Evolutionary conservation across 1,140 invertebrate species (phyloP), one percentile per base, ranked within the genome.

Genomic region (Pachypeltis micranthus): DNA sequence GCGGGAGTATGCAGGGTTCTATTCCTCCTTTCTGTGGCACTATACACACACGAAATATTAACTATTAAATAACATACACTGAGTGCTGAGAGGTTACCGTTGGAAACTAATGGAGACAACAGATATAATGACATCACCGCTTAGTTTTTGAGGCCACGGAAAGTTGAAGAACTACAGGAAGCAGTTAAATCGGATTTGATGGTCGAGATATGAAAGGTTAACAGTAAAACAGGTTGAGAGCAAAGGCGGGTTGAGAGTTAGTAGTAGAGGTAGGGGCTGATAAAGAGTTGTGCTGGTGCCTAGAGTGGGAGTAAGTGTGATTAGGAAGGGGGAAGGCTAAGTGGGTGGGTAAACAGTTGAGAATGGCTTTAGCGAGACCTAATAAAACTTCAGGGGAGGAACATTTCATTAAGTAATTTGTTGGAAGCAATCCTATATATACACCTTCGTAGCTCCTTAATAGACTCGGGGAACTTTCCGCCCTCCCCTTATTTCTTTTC

Each of bases 241-340:
- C n/a, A n/a, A n/a, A 31, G 24, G 21, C 39, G 39, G 39, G 39
- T 31, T 2, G 25, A n/a, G 26, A 19, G 12, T 19, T 19, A 28
- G 34, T 10, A 39, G 34, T 39, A 59, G 58, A 29, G 23, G 39
- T 61, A 29, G 58, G 28, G n/a, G 60, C 34, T 62, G 39, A 51
- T 10, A 21, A 21, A 51, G 47, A 51, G 7, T 21, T 51, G 47
- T 21, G 4, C 12, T 51, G 4, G 47, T 10, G 19, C n/a, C n/a
- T n/a, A n/a, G n/a, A n/a, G n/a, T 21, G 10, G 7, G 23, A 51
- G 47, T 51, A 51, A 51, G 12, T 51, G 47, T 51, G 47, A 51
- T 51, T 51, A 21, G 47, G 23, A 21, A 51, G 21, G 47, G 47
- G 47, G 19, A 10, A 51, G 19, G 10, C 47, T 51, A 51, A 51